These are phyloP conservation scores for Halocaridina rubra DNA, from an alignment of 2,888 invertebrate genomes.

Conservation along the genomic window DNA sequence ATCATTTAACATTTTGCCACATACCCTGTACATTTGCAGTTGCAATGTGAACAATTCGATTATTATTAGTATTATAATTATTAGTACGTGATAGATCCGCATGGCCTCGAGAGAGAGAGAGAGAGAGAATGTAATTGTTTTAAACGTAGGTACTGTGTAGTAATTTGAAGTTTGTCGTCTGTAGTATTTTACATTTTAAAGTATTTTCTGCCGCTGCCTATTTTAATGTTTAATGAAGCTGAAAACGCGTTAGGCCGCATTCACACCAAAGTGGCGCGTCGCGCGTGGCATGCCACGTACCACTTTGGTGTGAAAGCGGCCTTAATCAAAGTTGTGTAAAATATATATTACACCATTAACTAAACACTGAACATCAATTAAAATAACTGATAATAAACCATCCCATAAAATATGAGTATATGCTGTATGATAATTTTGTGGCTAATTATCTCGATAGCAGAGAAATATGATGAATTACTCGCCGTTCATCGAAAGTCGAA, in stretches of 20 bases:
- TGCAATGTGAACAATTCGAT: not conserved
- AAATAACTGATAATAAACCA: not conserved
- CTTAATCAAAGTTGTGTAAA: too few relatives aligned
- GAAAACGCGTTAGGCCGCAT: too few relatives aligned
- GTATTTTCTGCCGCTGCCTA: too few relatives aligned
- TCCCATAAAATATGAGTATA: not conserved
- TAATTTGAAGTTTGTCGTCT: not conserved
- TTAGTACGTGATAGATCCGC: not conserved
- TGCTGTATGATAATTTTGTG: too few relatives aligned
- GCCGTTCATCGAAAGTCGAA: not conserved
- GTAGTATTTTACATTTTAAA: too few relatives aligned
- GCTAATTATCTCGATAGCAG: too few relatives aligned
- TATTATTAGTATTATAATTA: not conserved
- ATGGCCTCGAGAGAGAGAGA: not conserved
- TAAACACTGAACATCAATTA: not conserved
- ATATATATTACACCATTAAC: not conserved
- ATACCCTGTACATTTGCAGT: too few relatives aligned
- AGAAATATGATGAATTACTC: not conserved
- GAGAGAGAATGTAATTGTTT: not conserved
- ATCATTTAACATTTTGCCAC: too few relatives aligned
- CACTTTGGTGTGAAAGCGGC: too few relatives aligned
- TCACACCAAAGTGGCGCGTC: too few relatives aligned
- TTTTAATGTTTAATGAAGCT: too few relatives aligned
- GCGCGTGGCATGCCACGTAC: too few relatives aligned
- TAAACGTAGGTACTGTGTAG: not conserved